Conservation (phyloP, 2,888 invertebrate genomes). For the Thymelicus lineola region DNA sequence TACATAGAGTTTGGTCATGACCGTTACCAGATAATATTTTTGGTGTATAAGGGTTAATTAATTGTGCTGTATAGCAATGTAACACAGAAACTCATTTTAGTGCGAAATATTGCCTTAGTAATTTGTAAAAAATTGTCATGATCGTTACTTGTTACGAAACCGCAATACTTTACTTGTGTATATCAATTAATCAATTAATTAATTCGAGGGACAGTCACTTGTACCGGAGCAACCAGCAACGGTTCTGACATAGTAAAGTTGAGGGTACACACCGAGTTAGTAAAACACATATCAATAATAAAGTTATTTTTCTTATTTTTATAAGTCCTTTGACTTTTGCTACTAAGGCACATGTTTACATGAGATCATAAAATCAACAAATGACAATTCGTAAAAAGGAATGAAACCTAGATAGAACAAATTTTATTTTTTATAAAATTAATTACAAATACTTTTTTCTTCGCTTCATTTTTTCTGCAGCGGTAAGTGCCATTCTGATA, state of each 20-base stretch:
- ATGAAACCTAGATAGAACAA: no score
- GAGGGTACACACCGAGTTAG: neutral
- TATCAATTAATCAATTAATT: conserved; percentile 30
- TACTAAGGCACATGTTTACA: conserved; percentile 14
- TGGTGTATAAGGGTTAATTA: conserved; percentile 31
- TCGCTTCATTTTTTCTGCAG: no score
- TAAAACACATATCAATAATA: neutral
- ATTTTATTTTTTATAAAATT: no score
- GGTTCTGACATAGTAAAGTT: conserved; percentile 8
- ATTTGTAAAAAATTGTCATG: conserved; percentile 37
- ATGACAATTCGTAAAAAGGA: neutral
- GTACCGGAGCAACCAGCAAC: neutral
- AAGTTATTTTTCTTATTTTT: neutral
- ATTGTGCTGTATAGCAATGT: conserved; percentile 24
- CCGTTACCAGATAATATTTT: no score
- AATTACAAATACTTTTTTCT: no score
- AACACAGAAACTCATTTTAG: conserved; percentile 28
- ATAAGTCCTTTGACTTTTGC: conserved; percentile 7
- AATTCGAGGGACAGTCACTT: conserved; percentile 13
- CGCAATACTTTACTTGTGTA: conserved; percentile 27
- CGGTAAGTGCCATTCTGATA: no score
- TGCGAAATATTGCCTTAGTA: conserved; percentile 29
- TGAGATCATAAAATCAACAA: conserved; percentile 8
- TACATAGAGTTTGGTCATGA: no score
- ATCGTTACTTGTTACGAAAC: conserved; percentile 31